Evolutionary conservation across 2,888 invertebrate genomes (phyloP).

Genomic region (Caradrina clavipalpis): DNA sequence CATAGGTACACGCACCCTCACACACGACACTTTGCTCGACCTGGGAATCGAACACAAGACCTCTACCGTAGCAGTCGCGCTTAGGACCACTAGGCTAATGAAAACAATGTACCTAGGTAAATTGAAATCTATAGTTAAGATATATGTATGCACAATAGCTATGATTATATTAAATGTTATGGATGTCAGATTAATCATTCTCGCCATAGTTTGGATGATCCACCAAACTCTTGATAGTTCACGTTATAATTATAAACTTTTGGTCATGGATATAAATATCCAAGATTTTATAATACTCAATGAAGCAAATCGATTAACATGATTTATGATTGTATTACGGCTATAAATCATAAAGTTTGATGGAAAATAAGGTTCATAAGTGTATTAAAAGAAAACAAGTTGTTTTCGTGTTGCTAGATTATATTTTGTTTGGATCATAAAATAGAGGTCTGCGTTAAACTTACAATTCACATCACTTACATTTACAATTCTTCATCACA

Average conservation of each 20-base stretch:
- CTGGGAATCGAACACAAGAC: no score
- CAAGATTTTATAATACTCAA: conserved; percentile 43
- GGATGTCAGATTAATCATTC: conserved; percentile 6
- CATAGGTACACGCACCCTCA: no score
- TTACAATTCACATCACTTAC: neutral
- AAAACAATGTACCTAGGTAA: no score
- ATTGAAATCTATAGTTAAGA: no score
- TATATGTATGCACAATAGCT: no score
- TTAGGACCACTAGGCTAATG: no score
- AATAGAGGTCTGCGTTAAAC: conserved; percentile 12
- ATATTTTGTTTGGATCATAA: conserved; percentile 24
- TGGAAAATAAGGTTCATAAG: conserved; percentile 54
- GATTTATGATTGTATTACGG: conserved; percentile 47
- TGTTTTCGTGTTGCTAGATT: conserved; percentile 40
- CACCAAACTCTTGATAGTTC: conserved; percentile 11
- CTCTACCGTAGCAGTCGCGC: no score
- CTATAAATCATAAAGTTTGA: conserved; percentile 41
- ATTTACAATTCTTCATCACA: no score
- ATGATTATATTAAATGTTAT: conserved; percentile 1
- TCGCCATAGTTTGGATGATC: conserved; percentile 7
- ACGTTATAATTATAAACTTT: conserved; percentile 27
- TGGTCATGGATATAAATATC: conserved; percentile 46
- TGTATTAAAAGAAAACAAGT: conserved; percentile 50
- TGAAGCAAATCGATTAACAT: conserved; percentile 43
- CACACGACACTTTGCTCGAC: no score